phyloP scores from a whole-genome alignment of 1,140 invertebrate species.

The Chymomyza costata region DNA sequence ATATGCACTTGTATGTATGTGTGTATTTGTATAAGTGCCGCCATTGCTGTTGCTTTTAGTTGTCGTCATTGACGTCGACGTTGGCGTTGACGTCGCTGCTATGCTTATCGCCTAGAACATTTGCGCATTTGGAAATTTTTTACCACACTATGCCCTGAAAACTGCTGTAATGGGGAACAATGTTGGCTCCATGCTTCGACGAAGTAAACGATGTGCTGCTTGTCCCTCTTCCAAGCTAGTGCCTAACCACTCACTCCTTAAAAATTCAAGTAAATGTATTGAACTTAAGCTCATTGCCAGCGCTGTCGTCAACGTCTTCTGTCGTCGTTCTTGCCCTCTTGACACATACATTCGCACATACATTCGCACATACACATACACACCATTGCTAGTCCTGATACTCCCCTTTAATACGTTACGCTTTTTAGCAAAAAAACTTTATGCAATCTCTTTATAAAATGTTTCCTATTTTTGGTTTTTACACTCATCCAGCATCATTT shows the following conservation, averaged over 20 bases:
- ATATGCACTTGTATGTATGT: too few relatives aligned
- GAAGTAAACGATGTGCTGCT: neutral
- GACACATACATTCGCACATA: neutral
- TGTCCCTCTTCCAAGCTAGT: neutral
- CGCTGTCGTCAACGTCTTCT: slow-evolving; percentile 35
- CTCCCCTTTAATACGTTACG: slow-evolving; percentile 45
- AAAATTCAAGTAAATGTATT: slow-evolving; percentile 72
- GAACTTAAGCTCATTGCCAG: slow-evolving; percentile 71
- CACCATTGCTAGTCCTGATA: neutral
- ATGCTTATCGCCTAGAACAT: slow-evolving; percentile 70
- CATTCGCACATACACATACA: neutral
- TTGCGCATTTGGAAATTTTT: slow-evolving; percentile 51
- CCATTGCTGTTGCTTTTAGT: too few relatives aligned
- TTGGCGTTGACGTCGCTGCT: slow-evolving; percentile 34
- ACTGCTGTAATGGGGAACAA: slow-evolving; percentile 34
- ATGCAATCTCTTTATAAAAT: slow-evolving; percentile 68
- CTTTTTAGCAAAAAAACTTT: slow-evolving; percentile 50
- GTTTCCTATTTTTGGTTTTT: slow-evolving; percentile 46
- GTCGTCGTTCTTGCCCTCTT: neutral
- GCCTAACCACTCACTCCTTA: slow-evolving; percentile 31
- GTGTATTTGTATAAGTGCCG: slow-evolving; percentile 27
- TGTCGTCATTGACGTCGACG: neutral
- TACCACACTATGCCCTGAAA: slow-evolving; percentile 21
- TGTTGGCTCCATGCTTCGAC: slow-evolving; percentile 12
- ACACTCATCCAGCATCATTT: slow-evolving; percentile 39